phyloP scores from a whole-genome alignment of 2,888 invertebrate genomes.

The Macrosiphum euphorbiae region DNA sequence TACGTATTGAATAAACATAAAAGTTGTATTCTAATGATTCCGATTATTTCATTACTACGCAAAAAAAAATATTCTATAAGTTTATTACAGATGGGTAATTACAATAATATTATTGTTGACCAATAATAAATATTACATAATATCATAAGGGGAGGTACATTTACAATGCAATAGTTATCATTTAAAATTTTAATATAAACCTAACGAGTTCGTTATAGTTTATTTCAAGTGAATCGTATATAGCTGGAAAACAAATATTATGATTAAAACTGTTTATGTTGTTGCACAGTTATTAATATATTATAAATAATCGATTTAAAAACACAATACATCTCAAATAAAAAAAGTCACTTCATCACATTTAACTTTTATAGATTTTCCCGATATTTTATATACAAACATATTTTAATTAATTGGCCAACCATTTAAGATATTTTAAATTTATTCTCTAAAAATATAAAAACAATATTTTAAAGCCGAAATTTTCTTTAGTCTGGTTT shows the following conservation, averaged over 20 bases:
- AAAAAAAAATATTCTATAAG: neutral
- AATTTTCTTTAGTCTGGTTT: neutral
- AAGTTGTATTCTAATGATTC: neutral
- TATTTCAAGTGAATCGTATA: neutral
- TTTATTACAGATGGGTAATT: neutral
- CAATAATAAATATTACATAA: neutral
- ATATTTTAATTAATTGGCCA: neutral
- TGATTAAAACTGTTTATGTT: neutral
- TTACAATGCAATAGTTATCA: neutral
- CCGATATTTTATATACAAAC: neutral
- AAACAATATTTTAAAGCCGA: neutral
- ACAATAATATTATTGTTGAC: neutral
- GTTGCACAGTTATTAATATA: neutral
- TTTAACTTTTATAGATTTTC: neutral
- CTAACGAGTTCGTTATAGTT: neutral
- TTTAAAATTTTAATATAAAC: slow-evolving; percentile 12
- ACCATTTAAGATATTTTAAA: neutral
- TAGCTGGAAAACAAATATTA: neutral
- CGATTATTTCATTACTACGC: neutral
- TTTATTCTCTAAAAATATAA: neutral
- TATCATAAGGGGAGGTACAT: neutral
- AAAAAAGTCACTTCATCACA: neutral
- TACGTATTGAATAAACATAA: neutral
- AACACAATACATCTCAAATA: neutral
- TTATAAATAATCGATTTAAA: neutral